Conservation (phyloP, 2,113 vertebrate species). For the Maccullochella peelii region DNA sequence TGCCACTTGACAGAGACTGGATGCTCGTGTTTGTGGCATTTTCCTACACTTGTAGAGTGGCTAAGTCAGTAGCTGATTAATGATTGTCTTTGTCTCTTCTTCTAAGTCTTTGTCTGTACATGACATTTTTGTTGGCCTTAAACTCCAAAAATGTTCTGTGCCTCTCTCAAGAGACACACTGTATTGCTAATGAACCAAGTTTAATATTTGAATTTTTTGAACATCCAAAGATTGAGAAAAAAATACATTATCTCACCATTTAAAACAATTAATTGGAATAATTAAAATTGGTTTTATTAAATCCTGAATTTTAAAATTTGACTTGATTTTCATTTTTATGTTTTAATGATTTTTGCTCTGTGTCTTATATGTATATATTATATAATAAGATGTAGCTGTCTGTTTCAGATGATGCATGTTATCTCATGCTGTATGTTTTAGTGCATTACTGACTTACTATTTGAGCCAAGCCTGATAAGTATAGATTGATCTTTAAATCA, state of each 20-base stretch:
- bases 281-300: neutral
- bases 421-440: conserved; percentile 31
- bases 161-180: conserved; percentile 22
- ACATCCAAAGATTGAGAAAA: neutral
- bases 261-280: neutral
- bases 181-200: neutral
- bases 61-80: conserved; percentile 44
- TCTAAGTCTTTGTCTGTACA: conserved; percentile 31
- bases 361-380: conserved; percentile 43
- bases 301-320: neutral
- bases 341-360: conserved; percentile 26
- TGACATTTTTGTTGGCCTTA: conserved; percentile 22
- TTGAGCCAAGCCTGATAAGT: conserved; percentile 28
- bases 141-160: conserved; percentile 8
- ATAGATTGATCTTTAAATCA: conserved; percentile 14
- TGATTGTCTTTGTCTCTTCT: conserved; percentile 34
- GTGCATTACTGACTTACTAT: neutral
- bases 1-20: conserved; percentile 25
- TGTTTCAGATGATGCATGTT: conserved; percentile 63
- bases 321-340: conserved; percentile 38
- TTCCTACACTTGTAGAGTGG: conserved; percentile 14
- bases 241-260: neutral
- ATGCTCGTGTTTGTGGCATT: conserved; percentile 30
- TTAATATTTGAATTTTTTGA: neutral
- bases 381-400: conserved; percentile 33